Evolutionary conservation across 2,888 invertebrate species (phyloP), one percentile per base, ranked within the genome.

Genomic region (Macropis europaea): DNA sequence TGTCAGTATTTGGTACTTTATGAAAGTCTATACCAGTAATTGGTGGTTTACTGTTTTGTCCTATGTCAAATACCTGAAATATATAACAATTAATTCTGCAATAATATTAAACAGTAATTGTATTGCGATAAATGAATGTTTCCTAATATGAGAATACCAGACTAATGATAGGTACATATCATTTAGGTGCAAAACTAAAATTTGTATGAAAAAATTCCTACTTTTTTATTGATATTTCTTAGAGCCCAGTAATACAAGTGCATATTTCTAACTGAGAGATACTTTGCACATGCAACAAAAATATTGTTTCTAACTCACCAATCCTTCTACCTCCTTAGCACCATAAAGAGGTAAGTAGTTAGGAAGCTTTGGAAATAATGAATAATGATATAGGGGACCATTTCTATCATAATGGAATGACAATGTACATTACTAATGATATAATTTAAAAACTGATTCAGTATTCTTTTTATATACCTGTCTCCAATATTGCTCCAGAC

Each of bases 11-110:
- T 9, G 94, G 93, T 64, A 96, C 91, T 85, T 94, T 93, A 87
- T 96, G 95, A 89, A 96, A 95, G 87, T 97, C 95, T 57, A 98
- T 91, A 0, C 97, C 97, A n/a, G 96, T 97, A 71, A 98, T 96
- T 0, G 96, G 94, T 66, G 94, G 95, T 45, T 93, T 92, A 24
- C 93, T 92, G 0, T 95, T 95, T 89, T 94, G 94, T 0, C 97
- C 97, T 77, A 97, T 93, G 90, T 97, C 97, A 86, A 97, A 97
- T 40, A 97, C 94, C 96, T 97, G 90, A 19, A 87, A 84, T 81
- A 79, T 77, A 70, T 64, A 60, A 73, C 17, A 28, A 56, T 32
- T 2, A 19, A 5, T 19, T 19, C 13, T 6, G 42, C 13, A 36
- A 22, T 26, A 50, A 47, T 15, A 17, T 26, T 52, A n/a, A 7